Evolutionary conservation across 1,140 invertebrate species (phyloP), one percentile per base, ranked within the genome.

Genomic region (Rhopalosiphum maidis): DNA sequence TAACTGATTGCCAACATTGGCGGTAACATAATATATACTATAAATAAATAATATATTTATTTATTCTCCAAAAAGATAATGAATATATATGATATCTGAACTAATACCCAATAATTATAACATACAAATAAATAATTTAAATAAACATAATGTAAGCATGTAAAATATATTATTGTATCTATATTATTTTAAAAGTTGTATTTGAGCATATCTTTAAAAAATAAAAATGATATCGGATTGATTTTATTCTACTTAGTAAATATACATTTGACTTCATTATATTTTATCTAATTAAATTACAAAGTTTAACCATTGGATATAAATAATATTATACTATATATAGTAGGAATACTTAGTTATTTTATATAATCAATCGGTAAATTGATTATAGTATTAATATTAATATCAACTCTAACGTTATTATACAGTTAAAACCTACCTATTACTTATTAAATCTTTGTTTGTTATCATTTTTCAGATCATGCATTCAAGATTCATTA

Each of bases 401-500:
- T 87, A 15, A 46, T 37, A 37, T 55, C 11, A 21, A 55, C 48
- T 89, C 3, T 55, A 89, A 54, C 11, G 25, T 89, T 9, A 43
- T 43, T 48, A 77, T 48, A 86, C 43, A 46, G 15, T 88, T 37
- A 8, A 22, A 37, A 55, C 2, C 21, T 55, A n/a, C 3, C 22
- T 18, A 77, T 77, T n/a, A 77, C 15, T 77, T 68, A 37, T 54
- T 15, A 21, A 7, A 54, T 89, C 41, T 55, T 54, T 8, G 25
- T 90, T n/a, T 0, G 3, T 54, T 88, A 51, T 51, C 23, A 30
- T 43, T 90, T 90, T 93, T 85, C 37, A 93, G 91, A 5, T 93
- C 68, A 7, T 85, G 82, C 35, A 55, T 93, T 54, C 91, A 93
- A 85, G 91, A 93, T 86, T 54, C 82, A 25, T 54, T 93, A 85